Evolutionary conservation across 2,888 invertebrate species (phyloP).

Genomic region (Nomada goodeniana): DNA sequence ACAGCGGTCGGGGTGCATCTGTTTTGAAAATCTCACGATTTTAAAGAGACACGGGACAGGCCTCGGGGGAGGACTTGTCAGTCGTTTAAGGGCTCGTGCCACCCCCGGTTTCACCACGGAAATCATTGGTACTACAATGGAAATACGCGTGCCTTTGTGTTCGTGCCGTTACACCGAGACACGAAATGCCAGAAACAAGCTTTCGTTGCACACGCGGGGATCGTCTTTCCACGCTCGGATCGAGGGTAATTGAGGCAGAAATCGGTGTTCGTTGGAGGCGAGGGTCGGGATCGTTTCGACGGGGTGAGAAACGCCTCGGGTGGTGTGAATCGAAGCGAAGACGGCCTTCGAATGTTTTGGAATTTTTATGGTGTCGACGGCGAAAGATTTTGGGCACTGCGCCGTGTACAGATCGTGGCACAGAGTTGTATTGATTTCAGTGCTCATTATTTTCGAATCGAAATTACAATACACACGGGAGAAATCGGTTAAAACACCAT

Average conservation of each 20-base stretch:
- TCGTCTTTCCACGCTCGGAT: conserved; percentile 24
- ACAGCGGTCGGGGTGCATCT: conserved; percentile 78
- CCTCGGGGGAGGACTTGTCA: conserved; percentile 66
- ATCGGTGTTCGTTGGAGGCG: conserved; percentile 7
- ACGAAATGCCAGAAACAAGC: conserved; percentile 39
- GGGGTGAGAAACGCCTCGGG: conserved; percentile 14
- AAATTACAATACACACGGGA: no score
- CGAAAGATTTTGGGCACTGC: neutral
- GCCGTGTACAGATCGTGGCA: no score
- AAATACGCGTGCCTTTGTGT: neutral
- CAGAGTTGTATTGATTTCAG: no score
- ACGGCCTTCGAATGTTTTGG: neutral
- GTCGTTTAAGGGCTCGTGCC: conserved; percentile 67
- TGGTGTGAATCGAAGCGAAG: neutral
- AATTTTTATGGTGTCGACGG: neutral
- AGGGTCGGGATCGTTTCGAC: neutral
- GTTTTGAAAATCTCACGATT: conserved; percentile 77
- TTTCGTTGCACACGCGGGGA: conserved; percentile 5
- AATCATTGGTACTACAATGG: conserved; percentile 54
- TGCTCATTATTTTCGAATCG: no score
- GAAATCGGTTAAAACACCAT: no score
- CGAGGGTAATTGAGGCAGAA: conserved; percentile 30
- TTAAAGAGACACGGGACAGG: conserved; percentile 67
- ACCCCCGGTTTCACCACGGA: conserved; percentile 50
- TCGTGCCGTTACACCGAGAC: conserved; percentile 1